phyloP scores from a whole-genome alignment of 2,888 invertebrate species.

The Cheilosia pagana region DNA sequence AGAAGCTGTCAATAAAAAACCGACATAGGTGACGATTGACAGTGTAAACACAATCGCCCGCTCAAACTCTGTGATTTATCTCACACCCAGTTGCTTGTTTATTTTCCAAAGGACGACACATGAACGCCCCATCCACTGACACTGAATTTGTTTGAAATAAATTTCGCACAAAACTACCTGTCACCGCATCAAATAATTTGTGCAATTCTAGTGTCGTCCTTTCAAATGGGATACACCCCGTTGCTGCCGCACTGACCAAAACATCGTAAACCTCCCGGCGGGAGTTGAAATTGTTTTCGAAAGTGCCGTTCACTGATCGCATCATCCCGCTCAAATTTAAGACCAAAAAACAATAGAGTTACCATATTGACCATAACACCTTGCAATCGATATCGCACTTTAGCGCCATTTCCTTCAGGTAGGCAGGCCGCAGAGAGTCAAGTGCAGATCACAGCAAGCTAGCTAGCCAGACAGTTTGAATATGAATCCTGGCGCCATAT shows the following conservation, averaged over 20 bases:
- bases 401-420: slow-evolving; percentile 58
- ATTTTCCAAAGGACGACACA: slow-evolving; percentile 22
- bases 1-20: slow-evolving; percentile 3
- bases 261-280: slow-evolving; percentile 50
- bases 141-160: slow-evolving; percentile 14
- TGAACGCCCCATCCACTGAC: slow-evolving; percentile 11
- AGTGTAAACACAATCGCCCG: slow-evolving; percentile 36
- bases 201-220: slow-evolving; percentile 38
- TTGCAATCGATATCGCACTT: slow-evolving; percentile 55
- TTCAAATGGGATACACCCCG: slow-evolving; percentile 5
- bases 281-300: slow-evolving; percentile 12
- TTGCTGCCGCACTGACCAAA: slow-evolving; percentile 44
- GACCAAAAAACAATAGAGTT: slow-evolving; percentile 37
- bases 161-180: slow-evolving; percentile 40
- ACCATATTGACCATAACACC: slow-evolving; percentile 49
- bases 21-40: slow-evolving; percentile 31
- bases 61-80: slow-evolving; percentile 16
- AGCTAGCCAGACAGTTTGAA: slow-evolving; percentile 50
- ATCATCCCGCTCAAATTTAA: slow-evolving; percentile 29
- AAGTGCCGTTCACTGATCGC: slow-evolving; percentile 38
- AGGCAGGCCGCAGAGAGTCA: slow-evolving; percentile 31
- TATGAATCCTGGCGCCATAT: slow-evolving; percentile 59
- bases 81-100: no score
- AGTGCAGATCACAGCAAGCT: slow-evolving; percentile 40
- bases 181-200: slow-evolving; percentile 8